phyloP scores from a whole-genome alignment of 1,140 invertebrate genomes.

The Lanistes nyassanus region DNA sequence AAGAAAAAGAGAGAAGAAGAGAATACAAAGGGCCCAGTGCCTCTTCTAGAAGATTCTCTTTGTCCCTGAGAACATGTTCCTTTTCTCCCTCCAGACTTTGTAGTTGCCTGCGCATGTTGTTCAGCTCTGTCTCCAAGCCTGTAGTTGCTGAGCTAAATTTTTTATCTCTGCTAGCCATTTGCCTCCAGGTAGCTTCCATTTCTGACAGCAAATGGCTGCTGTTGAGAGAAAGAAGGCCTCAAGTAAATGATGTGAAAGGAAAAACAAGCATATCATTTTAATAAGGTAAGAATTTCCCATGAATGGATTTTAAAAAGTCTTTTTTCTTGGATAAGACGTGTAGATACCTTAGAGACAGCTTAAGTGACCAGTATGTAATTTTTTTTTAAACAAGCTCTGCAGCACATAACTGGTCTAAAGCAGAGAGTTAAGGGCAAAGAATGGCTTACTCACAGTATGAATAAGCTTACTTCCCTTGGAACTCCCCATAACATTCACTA shows the following conservation, averaged over 20 bases:
- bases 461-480: too few species aligned
- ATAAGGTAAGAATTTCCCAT: not conserved
- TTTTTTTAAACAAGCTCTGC: too few species aligned
- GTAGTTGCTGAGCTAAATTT: slow-evolving; percentile 47
- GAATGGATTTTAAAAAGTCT: not conserved
- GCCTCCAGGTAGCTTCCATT: slow-evolving; percentile 36
- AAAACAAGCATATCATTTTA: not conserved
- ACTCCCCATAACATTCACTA: too few species aligned
- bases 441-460: too few species aligned
- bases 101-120: slow-evolving; percentile 45
- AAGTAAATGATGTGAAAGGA: not conserved
- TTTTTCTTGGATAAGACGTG: too few species aligned
- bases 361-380: too few species aligned
- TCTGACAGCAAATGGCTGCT: slow-evolving; percentile 47
- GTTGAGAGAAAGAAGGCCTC: slow-evolving; percentile 10
- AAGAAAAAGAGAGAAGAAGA: not conserved
- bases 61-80: slow-evolving; percentile 52
- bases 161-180: slow-evolving; percentile 42
- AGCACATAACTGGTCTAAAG: too few species aligned
- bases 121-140: slow-evolving; percentile 48
- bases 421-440: too few species aligned
- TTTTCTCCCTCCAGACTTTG: slow-evolving; percentile 52
- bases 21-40: slow-evolving; percentile 26
- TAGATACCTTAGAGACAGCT: too few species aligned
- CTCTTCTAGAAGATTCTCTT: slow-evolving; percentile 62